A percentile compares a stretch with the other conserved stretches of the same genome.
Conservation (phyloP, 2,888 invertebrate genomes). For the Coleophora deauratella region DNA sequence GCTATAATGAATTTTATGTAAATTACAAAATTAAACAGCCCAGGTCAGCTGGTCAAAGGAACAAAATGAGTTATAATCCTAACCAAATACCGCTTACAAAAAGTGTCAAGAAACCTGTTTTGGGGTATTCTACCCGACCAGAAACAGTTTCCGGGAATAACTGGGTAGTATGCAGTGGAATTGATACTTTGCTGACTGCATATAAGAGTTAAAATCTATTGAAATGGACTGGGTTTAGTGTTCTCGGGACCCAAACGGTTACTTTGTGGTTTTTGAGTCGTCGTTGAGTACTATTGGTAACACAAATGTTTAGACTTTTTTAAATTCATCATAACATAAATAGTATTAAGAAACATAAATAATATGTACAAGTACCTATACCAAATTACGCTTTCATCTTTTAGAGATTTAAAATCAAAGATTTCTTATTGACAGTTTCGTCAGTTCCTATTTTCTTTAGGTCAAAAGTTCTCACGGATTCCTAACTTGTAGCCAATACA, state of each 20-base stretch:
- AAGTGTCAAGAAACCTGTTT: constrained; percentile 1
- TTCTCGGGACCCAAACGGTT: neutral
- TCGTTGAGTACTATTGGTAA: neutral
- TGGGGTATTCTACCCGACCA: neutral
- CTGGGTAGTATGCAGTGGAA: neutral
- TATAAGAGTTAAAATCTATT: neutral
- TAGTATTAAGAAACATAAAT: too few relatives aligned
- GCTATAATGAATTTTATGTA: too few relatives aligned
- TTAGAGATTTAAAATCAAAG: too few relatives aligned
- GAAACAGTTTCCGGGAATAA: neutral
- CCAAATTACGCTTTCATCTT: too few relatives aligned
- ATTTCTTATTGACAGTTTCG: too few relatives aligned
- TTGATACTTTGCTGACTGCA: neutral
- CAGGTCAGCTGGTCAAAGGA: neutral
- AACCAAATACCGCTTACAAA: neutral
- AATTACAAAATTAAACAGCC: too few relatives aligned
- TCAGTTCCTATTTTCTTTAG: too few relatives aligned
- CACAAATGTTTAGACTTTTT: too few relatives aligned
- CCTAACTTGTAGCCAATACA: too few relatives aligned
- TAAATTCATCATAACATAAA: too few relatives aligned
- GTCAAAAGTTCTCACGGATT: too few relatives aligned
- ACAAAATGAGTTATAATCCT: neutral
- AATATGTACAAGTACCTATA: too few relatives aligned
- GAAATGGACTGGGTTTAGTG: constrained; percentile 4
- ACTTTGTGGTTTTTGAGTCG: neutral